Evolutionary conservation across 2,797 vertebrate genomes (phyloP), one percentile per base, ranked within the genome.

Genomic region (Poecilia picta): DNA sequence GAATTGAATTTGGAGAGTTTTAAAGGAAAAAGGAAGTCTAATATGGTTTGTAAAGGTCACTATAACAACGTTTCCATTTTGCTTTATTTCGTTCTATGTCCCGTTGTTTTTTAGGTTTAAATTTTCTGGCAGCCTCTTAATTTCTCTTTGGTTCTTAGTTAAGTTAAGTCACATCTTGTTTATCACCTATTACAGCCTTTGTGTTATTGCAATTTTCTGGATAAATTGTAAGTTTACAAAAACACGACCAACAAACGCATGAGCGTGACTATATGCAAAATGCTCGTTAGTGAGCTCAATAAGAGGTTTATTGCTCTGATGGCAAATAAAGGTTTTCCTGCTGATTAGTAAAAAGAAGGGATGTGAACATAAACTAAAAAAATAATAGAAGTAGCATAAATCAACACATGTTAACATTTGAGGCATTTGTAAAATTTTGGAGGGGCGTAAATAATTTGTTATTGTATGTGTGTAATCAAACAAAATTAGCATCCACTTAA

Each of bases 211-310:
- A n/a, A 1, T 28, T n/a, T 57, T n/a, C 20, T 59, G 53, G 25
- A 23, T 28, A 13, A 59, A 59, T n/a, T 2, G 18, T 41, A 45
- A 20, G 74, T 20, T 62, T 33, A 73, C 5, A n/a, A 53, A 73
- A 36, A 25, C 31, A 36, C 28, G 11, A 31, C n/a, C 41, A 46
- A 1, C 39, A 4, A 39, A 31, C 73, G 20, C 41, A 59, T 12
- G 3, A 13, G 39, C 31, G 57, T 8, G 59, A 2, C 5, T 6
- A 62, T 33, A 62, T 62, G 55, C 41, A 23, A 33, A 45, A 59
- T 51, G 62, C 62, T 76, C 23, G 23, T 28, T 68, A 20, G 59
- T 46, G 66, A 68, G 33, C 49, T n/a, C 33, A 76, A 76, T n/a
- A 68, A 39, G 39, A 23, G 59, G 11, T 55, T 55, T 4, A 51